A percentile compares a stretch with the other conserved stretches of the same genome.
These are phyloP conservation scores for Crenuchus spilurus DNA, from an alignment of 2,797 vertebrate genomes.

Conservation along the genomic window DNA sequence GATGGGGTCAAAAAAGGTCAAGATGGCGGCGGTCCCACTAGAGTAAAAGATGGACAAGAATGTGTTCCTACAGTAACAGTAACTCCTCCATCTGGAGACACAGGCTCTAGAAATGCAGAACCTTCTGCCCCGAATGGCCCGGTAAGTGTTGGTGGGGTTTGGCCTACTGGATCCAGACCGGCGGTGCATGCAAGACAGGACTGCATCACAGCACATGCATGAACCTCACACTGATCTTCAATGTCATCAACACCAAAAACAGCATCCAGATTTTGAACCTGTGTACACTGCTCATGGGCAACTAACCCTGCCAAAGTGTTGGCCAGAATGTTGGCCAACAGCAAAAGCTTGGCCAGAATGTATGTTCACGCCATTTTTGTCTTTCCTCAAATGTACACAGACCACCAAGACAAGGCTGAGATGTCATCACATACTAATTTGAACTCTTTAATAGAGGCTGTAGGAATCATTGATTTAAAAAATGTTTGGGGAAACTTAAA, in stretches of 20 bases:
- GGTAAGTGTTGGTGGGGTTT: conserved; percentile 46
- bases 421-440: too few species aligned
- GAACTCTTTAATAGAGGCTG: too few species aligned
- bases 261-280: background rate
- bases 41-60: background rate
- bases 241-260: background rate
- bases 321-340: too few species aligned
- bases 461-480: too few species aligned
- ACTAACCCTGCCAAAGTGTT: conserved; percentile 33
- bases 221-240: too few species aligned
- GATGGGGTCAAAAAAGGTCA: background rate
- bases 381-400: too few species aligned
- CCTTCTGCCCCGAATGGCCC: conserved; percentile 46
- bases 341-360: too few species aligned
- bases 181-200: background rate
- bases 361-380: too few species aligned
- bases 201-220: conserved; percentile 13
- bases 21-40: background rate
- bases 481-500: too few species aligned
- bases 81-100: conserved; percentile 21
- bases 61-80: conserved; percentile 54
- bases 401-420: too few species aligned
- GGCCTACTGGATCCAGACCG: background rate
- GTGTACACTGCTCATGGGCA: background rate
- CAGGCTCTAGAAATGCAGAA: conserved; percentile 26